These are phyloP conservation scores for Pyralis farinalis DNA, from an alignment of 2,888 invertebrate genomes.

Conservation along the genomic window DNA sequence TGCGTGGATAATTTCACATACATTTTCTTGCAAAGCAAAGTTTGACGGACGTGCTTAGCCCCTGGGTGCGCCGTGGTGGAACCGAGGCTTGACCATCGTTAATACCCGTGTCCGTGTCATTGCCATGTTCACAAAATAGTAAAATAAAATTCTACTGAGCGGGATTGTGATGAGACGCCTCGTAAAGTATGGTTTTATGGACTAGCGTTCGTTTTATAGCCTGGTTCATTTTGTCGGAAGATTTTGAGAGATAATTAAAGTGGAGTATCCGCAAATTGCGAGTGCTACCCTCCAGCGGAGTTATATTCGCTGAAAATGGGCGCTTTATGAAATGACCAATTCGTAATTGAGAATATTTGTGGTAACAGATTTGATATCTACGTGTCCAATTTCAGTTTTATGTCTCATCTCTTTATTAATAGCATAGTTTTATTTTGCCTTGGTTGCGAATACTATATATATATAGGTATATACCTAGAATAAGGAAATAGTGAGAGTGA, in stretches of 20 bases:
- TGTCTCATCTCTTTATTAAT: no score
- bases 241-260: slow-evolving; percentile 33
- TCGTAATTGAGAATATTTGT: not conserved
- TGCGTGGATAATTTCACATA: no score
- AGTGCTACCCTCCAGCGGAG: slow-evolving; percentile 1
- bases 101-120: not conserved
- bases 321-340: not conserved
- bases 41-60: no score
- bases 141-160: slow-evolving; percentile 6
- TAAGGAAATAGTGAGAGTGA: no score
- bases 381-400: no score
- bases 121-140: slow-evolving; percentile 2
- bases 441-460: no score
- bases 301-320: not conserved
- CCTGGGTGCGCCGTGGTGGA: no score
- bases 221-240: slow-evolving; percentile 28
- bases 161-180: slow-evolving; percentile 8
- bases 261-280: slow-evolving; percentile 21
- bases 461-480: no score
- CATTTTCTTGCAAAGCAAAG: no score
- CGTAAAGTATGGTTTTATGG: slow-evolving; percentile 30
- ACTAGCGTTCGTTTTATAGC: slow-evolving; percentile 28
- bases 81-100: not conserved
- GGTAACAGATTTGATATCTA: not conserved
- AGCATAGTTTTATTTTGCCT: no score